Base-by-base conservation (phyloP, 2,888 invertebrate genomes). In the Pseudoips prasinana region DNA sequence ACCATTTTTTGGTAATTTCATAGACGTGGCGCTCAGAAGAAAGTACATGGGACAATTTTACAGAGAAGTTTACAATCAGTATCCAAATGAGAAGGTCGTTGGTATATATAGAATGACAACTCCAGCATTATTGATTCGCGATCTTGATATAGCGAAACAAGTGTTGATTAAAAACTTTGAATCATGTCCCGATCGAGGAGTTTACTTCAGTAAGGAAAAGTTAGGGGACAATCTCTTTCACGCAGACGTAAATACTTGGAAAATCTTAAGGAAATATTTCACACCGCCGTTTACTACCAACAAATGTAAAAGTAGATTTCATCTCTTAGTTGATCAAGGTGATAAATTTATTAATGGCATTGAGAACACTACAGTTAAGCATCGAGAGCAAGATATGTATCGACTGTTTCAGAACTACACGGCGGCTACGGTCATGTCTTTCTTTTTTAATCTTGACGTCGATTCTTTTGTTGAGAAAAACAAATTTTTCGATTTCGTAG, bases 131-230 rank as follows among this genome's bases (percentile, higher is more conserved):
- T 19, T 78, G 6, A 49, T 81, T 22, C 60, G 69, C 7, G 77
- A 81, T 38, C 56, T 73, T 9, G 72, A 80, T 29, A 42, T 73
- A 20, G 64, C 66, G 7, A 77, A 72, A 33, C 59, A 66, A 24
- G 57, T 80, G 10, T 39, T 78, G 3, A 58, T 76, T 4, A 77
- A 75, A 28, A 77, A 79, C 23, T 80, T 77, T 18, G 61, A 70
- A 4, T 26, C 18, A 0, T 80, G 79, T 23, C 41, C 61, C 6
- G 65, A 74, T 7, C 67, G 80, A 22, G 72, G 69, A 8, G 11
- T 67, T 5, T 55, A 60, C 11, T 64, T 65, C 18, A 65, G 65
- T 25, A 63, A 70, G 14, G 46, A 67, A 29, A 57, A 54, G 3
- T 28, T 79, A n/a, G 69, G 70, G 25, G 60, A 55, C 7, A 77